Evolutionary conservation across 2,888 invertebrate species (phyloP), one percentile per base, ranked within the genome.

Genomic region (Cerastis rubricosa): DNA sequence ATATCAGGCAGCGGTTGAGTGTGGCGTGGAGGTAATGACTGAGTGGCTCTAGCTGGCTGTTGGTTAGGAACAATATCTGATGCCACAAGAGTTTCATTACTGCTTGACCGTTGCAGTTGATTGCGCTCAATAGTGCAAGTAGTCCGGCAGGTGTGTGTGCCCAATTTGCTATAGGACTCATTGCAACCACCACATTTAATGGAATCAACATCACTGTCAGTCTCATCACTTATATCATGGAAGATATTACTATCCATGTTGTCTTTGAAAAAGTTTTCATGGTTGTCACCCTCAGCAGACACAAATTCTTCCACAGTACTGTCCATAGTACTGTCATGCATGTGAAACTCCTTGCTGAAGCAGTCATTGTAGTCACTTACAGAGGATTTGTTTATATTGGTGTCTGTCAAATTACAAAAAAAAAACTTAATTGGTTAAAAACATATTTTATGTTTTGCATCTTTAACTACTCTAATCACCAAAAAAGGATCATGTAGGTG

Each of bases 161-260:
- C 96, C 57, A 92, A 89, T 74, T 93, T 94, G 76, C 94, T 94
- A 70, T 96, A 94, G 2, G 95, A 93, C 83, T 96, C 91, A 89
- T 93, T 95, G 79, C 96, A 96, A 74, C 94, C 95, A 11, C 94
- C 95, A 92, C 96, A 96, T 88, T 95, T 96, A 4, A 96, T 92
- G 2, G 96, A 96, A 83, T 96, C 96, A 81, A 96, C 93, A 85
- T 96, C 96, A 90, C 96, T 96, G 73, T 96, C 96, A 65, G 96
- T 96, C 80, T 96, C 96, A 88, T 96, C 96, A 88, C 96, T 96
- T 59, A 91, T 93, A 88, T 95, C 95, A 81, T 92, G 91, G 47
- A 85, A 78, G n/a, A 79, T 81, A 85, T 82, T 89, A 85, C 68
- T 85, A 35, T 85, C 84, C 57, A 82, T 75, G 7, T 87, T 87